phyloP scores from a whole-genome alignment of 64 coral and sea anemone species.

The Dendronephthya gigantea region DNA sequence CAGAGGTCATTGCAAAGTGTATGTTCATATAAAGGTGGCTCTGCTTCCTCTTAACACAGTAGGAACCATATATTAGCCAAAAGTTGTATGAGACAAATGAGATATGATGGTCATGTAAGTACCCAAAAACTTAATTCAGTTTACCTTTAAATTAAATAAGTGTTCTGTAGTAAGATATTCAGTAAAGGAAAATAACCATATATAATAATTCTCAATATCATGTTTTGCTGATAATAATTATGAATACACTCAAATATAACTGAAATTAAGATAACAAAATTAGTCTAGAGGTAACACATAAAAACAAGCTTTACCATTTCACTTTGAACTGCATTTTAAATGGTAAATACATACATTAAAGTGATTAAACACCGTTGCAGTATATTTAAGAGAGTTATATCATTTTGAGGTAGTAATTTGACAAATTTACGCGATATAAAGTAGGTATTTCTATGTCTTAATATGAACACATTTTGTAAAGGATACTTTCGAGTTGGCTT shows the following conservation, averaged over 20 bases:
- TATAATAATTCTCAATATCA: background rate
- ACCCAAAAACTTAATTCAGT: background rate
- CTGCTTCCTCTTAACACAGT: too few species aligned
- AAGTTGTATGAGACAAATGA: too few species aligned
- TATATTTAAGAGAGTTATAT: too few species aligned
- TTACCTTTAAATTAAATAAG: conserved; percentile 9
- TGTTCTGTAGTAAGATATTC: background rate
- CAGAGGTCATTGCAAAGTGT: too few species aligned
- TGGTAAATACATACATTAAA: too few species aligned
- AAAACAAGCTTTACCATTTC: background rate
- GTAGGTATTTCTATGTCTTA: background rate
- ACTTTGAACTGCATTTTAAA: background rate
- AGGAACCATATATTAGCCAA: too few species aligned
- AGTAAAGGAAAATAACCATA: background rate
- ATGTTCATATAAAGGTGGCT: too few species aligned
- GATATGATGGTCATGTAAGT: background rate
- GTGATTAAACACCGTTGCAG: too few species aligned
- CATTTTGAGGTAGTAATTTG: too few species aligned
- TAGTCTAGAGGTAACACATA: background rate
- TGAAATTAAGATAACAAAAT: background rate
- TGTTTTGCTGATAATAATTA: background rate
- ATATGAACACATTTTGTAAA: background rate
- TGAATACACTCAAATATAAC: background rate
- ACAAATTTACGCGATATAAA: too few species aligned
- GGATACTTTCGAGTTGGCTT: background rate